A percentile compares a stretch with the other conserved stretches of the same genome.
phyloP scores from a whole-genome alignment of 2,113 vertebrate species.

The Labeo rohita region DNA sequence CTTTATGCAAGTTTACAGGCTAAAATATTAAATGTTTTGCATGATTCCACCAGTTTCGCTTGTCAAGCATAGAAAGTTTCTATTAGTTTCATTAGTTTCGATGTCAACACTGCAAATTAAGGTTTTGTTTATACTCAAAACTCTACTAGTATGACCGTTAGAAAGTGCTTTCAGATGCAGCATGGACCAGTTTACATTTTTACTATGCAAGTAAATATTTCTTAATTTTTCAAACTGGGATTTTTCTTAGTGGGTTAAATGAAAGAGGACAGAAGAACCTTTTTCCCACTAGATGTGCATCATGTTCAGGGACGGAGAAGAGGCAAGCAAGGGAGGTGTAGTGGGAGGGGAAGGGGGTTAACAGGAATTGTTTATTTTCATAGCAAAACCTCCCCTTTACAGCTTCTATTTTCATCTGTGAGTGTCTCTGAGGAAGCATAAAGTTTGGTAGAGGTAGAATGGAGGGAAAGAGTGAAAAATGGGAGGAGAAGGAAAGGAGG shows the following conservation, averaged over 20 bases:
- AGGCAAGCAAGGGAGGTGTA: not conserved
- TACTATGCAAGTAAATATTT: not conserved
- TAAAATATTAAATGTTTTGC: constrained; percentile 5
- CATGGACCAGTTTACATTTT: not conserved
- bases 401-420: constrained; percentile 52
- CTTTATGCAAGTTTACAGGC: not conserved
- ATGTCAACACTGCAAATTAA: not conserved
- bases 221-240: not conserved
- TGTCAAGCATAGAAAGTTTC: not conserved
- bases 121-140: constrained; percentile 19
- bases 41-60: not conserved
- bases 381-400: constrained; percentile 22
- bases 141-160: not conserved
- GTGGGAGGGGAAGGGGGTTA: constrained; percentile 1
- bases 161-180: not conserved
- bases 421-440: constrained; percentile 43
- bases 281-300: not conserved
- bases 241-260: not conserved
- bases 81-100: not conserved
- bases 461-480: constrained; percentile 26
- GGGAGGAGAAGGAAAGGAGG: constrained; percentile 4
- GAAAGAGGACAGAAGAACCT: not conserved
- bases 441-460: constrained; percentile 56
- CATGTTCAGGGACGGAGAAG: not conserved
- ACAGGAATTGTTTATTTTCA: constrained; percentile 33